Evolutionary conservation across 2,113 vertebrate species (phyloP), one percentile per base, ranked within the genome.

Genomic region (Xerus inauris): DNA sequence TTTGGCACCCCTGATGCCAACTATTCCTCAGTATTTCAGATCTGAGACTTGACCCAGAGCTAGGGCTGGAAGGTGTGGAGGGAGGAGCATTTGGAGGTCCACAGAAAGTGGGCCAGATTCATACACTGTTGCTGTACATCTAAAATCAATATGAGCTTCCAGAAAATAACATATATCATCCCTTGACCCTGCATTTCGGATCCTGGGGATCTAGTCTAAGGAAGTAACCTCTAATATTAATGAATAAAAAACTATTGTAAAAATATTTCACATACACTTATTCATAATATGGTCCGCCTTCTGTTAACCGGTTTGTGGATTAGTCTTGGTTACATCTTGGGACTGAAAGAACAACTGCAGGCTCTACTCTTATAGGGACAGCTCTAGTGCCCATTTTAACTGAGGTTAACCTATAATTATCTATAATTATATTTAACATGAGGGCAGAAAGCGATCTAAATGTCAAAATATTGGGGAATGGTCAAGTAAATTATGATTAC

Each of bases 401-500:
- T 22, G 51, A 67, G 4, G 1, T 30, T 81, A 57, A 90, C 32
- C 72, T 76, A 75, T 62, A 87, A 94, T 73, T 72, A 76, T 26
- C 62, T 82, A 26, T n/a, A n/a, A n/a, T n/a, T n/a, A n/a, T n/a
- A 59, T 93, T 88, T 32, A 82, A 80, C n/a, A 80, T n/a, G 16
- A 30, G 14, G 6, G 35, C 45, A 80, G n/a, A 57, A 22, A 73
- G 16, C 11, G 19, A 24, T 64, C 81, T 76, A 22, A 65, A 49
- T 42, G 19, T 93, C 67, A 82, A 86, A 89, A 45, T 40, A 85
- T 0, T 24, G n/a, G 38, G 28, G 17, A 69, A 93, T 91, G 13
- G 16, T 72, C 92, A 89, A 82, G 32, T 88, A 91, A 96, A 92
- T 80, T 54, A 76, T 17, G 11, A 9, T 45, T 94, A 89, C 3